Conservation (phyloP, 2,888 invertebrate species). For the Ischnus inquisitorius region DNA sequence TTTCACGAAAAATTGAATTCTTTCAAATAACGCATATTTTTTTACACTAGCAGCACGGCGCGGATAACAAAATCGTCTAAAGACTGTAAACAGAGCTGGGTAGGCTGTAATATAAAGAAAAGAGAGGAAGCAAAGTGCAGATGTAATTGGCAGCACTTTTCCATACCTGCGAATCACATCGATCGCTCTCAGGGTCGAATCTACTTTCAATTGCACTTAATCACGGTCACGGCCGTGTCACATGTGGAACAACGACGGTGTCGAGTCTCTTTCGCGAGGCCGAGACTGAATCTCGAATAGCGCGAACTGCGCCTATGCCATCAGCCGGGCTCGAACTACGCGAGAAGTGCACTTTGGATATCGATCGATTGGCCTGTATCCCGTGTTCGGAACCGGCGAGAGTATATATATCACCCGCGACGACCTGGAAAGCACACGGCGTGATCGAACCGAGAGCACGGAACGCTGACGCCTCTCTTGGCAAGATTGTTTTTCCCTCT, state of each 20-base stretch:
- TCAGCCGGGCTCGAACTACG: neutral
- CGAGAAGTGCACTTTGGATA: slow-evolving; percentile 11
- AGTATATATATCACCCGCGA: neutral
- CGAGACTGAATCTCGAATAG: slow-evolving; percentile 31
- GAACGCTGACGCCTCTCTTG: slow-evolving; percentile 18
- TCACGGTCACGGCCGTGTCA: slow-evolving; percentile 45
- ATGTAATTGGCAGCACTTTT: too few relatives aligned
- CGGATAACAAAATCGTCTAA: too few relatives aligned
- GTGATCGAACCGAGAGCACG: slow-evolving; percentile 13
- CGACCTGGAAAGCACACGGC: slow-evolving; percentile 30
- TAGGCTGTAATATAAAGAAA: too few relatives aligned
- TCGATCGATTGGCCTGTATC: slow-evolving; percentile 22
- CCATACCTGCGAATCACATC: neutral
- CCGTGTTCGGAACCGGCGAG: slow-evolving; percentile 2
- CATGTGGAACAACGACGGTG: slow-evolving; percentile 39
- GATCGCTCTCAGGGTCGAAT: slow-evolving; percentile 33
- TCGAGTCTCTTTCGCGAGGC: neutral
- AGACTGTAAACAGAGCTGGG: too few relatives aligned
- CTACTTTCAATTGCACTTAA: slow-evolving; percentile 45
- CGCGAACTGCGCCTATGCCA: neutral
- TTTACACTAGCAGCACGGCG: too few relatives aligned
- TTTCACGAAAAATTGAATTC: too few relatives aligned
- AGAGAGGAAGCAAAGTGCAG: too few relatives aligned
- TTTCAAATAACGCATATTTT: too few relatives aligned
- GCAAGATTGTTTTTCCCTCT: neutral